Evolutionary conservation across 2,888 invertebrate species (phyloP).

Genomic region (Ochropleura plecta): DNA sequence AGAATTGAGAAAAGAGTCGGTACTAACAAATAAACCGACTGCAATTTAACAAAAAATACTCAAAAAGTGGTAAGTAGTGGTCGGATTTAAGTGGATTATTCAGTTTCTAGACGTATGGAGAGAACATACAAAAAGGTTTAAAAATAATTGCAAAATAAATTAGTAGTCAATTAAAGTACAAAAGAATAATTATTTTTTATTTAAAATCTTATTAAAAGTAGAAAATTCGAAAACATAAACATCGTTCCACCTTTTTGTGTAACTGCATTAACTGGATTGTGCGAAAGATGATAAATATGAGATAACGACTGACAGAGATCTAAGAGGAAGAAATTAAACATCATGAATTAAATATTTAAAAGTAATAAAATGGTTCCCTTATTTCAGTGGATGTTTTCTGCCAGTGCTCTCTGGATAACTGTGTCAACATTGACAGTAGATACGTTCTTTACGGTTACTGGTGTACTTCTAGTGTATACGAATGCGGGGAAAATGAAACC

Average conservation of each 20-base stretch:
- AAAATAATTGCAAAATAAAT: no score
- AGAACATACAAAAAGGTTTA: no score
- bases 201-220: no score
- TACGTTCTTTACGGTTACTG: slow-evolving; percentile 89
- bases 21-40: no score
- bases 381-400: slow-evolving; percentile 13
- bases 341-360: neutral
- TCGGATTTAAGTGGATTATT: no score
- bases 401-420: slow-evolving; percentile 2
- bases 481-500: slow-evolving; percentile 4
- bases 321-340: neutral
- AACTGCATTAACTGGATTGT: neutral
- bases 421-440: slow-evolving; percentile 90
- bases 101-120: no score
- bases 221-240: no score
- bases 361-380: neutral
- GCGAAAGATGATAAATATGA: neutral
- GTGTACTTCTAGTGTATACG: slow-evolving; percentile 66
- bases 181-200: no score
- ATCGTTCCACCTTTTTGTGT: no score
- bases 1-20: neutral
- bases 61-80: no score
- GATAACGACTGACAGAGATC: neutral
- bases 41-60: no score
- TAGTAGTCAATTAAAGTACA: no score